Evolutionary conservation across 2,888 invertebrate genomes (phyloP).

Genomic region (Parelbella ahira): DNA sequence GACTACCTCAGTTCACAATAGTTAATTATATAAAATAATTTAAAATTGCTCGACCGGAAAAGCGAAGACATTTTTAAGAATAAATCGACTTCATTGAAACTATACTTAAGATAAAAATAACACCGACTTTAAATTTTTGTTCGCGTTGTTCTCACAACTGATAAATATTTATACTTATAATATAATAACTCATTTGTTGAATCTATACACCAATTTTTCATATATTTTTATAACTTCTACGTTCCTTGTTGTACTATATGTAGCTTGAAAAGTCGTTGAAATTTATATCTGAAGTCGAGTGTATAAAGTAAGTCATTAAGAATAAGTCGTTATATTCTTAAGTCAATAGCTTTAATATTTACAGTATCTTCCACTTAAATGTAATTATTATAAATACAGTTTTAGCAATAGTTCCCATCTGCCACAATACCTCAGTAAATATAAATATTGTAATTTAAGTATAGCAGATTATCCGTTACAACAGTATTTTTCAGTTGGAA

Average conservation of each 20-base stretch:
- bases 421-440: constrained; percentile 75
- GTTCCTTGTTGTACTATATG: constrained; percentile 18
- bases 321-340: constrained; percentile 64
- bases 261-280: constrained; percentile 34
- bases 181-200: constrained; percentile 21
- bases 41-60: constrained; percentile 62
- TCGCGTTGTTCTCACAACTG: constrained; percentile 25
- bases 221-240: constrained; percentile 19
- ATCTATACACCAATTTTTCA: constrained; percentile 19
- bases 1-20: constrained; percentile 65
- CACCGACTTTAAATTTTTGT: constrained; percentile 33
- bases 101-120: constrained; percentile 29
- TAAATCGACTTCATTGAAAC: constrained; percentile 53
- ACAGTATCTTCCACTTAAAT: constrained; percentile 74
- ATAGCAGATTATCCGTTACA: constrained; percentile 31
- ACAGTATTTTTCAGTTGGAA: constrained; percentile 23
- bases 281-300: constrained; percentile 39
- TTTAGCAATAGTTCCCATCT: constrained; percentile 72
- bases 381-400: constrained; percentile 53
- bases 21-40: constrained; percentile 66
- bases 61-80: constrained; percentile 49
- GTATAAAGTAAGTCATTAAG: constrained; percentile 33
- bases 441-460: constrained; percentile 39
- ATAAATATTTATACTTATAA: constrained; percentile 9
- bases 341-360: constrained; percentile 75